Conservation (phyloP, 2,888 invertebrate genomes). For the Cantharis rufa region DNA sequence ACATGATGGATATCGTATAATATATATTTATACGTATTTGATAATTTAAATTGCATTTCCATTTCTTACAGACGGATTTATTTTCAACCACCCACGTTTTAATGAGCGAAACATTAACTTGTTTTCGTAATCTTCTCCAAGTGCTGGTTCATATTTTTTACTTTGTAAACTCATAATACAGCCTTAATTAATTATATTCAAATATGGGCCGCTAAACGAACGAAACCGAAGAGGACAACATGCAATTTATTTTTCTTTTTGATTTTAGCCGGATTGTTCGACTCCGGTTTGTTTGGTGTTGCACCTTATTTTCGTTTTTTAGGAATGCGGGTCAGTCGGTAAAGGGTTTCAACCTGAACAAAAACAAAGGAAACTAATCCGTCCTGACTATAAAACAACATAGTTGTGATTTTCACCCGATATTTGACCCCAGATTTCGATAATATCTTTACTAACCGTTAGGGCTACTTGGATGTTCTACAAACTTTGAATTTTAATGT, state of each 20-base stretch:
- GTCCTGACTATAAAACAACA: background rate
- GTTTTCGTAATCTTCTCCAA: background rate
- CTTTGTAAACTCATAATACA: background rate
- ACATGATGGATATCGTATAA: constrained; percentile 34
- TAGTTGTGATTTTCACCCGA: background rate
- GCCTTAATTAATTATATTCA: background rate
- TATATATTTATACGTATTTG: constrained; percentile 21
- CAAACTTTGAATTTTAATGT: too few species aligned
- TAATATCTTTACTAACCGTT: background rate
- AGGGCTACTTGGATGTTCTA: too few species aligned
- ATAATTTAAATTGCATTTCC: constrained; percentile 37
- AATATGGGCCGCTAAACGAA: background rate
- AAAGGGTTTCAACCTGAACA: background rate
- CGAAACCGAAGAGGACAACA: background rate
- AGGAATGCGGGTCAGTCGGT: background rate
- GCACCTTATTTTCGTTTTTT: background rate
- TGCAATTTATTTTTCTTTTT: background rate
- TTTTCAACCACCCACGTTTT: constrained; percentile 2
- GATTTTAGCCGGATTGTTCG: too few species aligned
- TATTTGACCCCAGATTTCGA: background rate
- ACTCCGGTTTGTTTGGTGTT: too few species aligned
- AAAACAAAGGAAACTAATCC: background rate
- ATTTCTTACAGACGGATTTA: constrained; percentile 9
- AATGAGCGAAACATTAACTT: background rate
- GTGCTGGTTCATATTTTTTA: background rate